phyloP scores from a whole-genome alignment of 2,113 vertebrate genomes.

The Strix uralensis region DNA sequence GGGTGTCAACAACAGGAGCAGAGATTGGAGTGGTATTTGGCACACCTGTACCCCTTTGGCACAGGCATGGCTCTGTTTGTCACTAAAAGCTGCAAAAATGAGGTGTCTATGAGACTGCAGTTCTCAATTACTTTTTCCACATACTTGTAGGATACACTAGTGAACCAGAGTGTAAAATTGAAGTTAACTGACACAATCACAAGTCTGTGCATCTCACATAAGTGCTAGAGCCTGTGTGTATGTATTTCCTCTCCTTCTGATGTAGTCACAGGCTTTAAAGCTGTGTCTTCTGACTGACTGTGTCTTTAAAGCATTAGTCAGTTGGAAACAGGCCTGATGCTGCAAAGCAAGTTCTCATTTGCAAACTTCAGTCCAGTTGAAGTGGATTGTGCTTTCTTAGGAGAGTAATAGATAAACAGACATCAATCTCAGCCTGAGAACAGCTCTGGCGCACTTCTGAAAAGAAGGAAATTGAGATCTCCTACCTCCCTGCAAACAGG shows the following conservation, averaged over 20 bases:
- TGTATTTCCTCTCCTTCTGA: not conserved
- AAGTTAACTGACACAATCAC: not conserved
- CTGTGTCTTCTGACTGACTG: not conserved
- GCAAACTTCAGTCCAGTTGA: not conserved
- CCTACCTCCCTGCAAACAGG: not conserved
- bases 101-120: not conserved
- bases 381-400: not conserved
- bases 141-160: not conserved
- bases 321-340: not conserved
- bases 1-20: not conserved
- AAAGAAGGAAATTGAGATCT: not conserved
- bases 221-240: not conserved
- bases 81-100: not conserved
- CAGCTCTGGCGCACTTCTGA: not conserved
- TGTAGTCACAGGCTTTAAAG: conserved; percentile 8
- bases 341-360: not conserved
- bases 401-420: not conserved
- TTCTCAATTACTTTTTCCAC: not conserved
- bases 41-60: not conserved
- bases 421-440: not conserved
- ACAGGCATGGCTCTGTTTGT: rapidly evolving
- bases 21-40: not conserved
- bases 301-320: not conserved
- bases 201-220: not conserved
- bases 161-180: not conserved